Evolutionary conservation across 2,113 vertebrate species (phyloP), one percentile per base, ranked within the genome.

Genomic region (Larimichthys crocea): DNA sequence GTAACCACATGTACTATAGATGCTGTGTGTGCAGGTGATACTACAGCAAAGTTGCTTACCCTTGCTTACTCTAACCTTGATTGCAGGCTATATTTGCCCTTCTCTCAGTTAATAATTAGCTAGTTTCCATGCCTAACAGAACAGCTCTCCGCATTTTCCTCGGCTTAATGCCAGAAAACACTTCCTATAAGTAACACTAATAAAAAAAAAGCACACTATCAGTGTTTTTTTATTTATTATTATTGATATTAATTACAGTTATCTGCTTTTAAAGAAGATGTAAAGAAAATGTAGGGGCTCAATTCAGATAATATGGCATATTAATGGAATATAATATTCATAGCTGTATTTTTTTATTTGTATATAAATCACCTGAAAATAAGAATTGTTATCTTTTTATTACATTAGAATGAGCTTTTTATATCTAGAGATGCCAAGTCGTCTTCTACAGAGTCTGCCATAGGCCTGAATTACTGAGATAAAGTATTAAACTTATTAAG

Each of bases 31-130:
- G 76, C 57, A 71, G 40, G 76, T 82, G 83, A 74, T 26, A 71
- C 64, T 55, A 70, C 55, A 17, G 66, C 56, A 67, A 65, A 74
- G 72, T 55, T 31, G 71, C 74, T 86, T 78, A 74, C 80, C 53
- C 80, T 31, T 26, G 75, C 52, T 86, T 67, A 79, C 59, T 78
- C 57, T 79, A 86, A 84, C 93, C 91, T 89, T 92, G 90, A 93
- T 82, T 88, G 78, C 50, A 72, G 65, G 77, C 84, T 80, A 75
- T 83, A 83, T 92, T 87, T 92, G 72, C 83, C 83, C 88, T 77
- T 62, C 83, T 65, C 50, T 67, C 53, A 1, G 93, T 94, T 94
- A 95, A 95, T 94, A 20, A 93, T 93, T 94, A 91, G 20, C 79
- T 46, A 40, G 59, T 76, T 87, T 83, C 61, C 82, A 81, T 62